Percentiles rank a stretch among this genome's conserved stretches.
phyloP scores from a whole-genome alignment of 92 coral and sea anemone species.

The Ricordea florida region DNA sequence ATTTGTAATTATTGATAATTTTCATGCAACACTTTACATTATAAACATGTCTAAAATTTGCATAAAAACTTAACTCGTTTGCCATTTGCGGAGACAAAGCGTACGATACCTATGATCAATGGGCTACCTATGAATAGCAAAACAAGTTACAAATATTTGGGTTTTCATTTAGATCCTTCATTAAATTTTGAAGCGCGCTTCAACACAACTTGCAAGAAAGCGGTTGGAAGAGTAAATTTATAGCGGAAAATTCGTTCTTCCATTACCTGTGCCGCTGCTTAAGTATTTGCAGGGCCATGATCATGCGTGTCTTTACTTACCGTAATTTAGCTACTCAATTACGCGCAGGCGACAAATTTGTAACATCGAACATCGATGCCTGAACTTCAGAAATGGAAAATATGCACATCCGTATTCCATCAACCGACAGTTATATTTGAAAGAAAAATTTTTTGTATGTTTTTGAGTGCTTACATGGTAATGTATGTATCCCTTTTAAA shows the following conservation, averaged over 20 bases:
- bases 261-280: neutral
- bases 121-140: conserved; percentile 11
- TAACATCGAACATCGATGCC: neutral
- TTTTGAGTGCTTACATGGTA: no score
- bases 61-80: conserved; percentile 15
- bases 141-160: conserved; percentile 34
- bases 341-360: neutral
- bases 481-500: no score
- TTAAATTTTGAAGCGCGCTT: conserved; percentile 9
- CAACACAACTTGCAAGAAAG: conserved; percentile 18
- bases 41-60: no score
- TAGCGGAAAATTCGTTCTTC: no score
- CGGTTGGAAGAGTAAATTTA: no score
- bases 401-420: neutral
- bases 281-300: neutral
- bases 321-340: neutral
- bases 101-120: neutral
- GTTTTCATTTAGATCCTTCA: conserved; percentile 22
- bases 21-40: no score
- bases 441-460: no score
- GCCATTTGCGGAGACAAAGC: neutral
- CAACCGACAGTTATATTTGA: no score
- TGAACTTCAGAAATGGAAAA: neutral
- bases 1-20: no score
- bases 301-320: neutral